Percentiles rank a stretch among this genome's conserved stretches.
These are phyloP conservation scores for Drosophila athabasca DNA, from an alignment of 1,140 invertebrate species.

Conservation along the genomic window DNA sequence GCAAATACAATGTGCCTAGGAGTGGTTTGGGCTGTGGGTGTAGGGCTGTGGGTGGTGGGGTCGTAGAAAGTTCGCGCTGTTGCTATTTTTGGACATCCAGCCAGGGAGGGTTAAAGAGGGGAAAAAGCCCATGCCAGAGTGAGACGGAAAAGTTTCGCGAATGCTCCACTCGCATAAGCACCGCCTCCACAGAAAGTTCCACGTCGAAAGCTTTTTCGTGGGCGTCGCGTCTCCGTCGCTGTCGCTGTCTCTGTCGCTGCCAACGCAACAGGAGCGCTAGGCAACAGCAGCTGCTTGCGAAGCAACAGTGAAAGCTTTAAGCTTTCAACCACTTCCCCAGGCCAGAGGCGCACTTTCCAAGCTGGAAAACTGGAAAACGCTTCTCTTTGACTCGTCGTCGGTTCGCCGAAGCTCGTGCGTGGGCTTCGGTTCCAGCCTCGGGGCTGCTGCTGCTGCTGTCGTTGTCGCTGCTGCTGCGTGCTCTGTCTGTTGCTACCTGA, in stretches of 20 bases:
- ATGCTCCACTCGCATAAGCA: constrained; percentile 42
- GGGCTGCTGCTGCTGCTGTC: constrained; percentile 11
- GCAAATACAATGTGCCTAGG: constrained; percentile 9
- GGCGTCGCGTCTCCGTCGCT: constrained; percentile 53
- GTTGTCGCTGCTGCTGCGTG: constrained; percentile 21
- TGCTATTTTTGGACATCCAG: constrained; percentile 71
- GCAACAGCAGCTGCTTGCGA: constrained; percentile 30
- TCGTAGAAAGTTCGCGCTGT: constrained; percentile 42
- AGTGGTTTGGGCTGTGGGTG: no score
- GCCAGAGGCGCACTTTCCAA: constrained; percentile 38
- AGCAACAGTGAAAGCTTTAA: constrained; percentile 62
- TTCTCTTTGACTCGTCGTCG: constrained; percentile 5
- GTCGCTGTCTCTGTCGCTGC: constrained; percentile 19
- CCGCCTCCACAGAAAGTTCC: constrained; percentile 29
- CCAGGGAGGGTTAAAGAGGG: background rate
- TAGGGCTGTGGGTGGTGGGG: background rate
- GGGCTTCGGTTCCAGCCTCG: background rate
- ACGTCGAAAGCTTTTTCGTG: constrained; percentile 16
- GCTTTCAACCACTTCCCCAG: constrained; percentile 62
- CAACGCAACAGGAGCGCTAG: constrained; percentile 54
- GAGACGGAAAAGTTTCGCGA: constrained; percentile 13
- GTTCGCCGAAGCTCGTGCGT: constrained; percentile 3
- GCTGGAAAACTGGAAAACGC: constrained; percentile 36
- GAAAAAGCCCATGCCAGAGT: no score
- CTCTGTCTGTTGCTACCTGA: constrained; percentile 55